Evolutionary conservation across 2,113 vertebrate genomes (phyloP), one percentile per base, ranked within the genome.

Genomic region (Lynx canadensis): DNA sequence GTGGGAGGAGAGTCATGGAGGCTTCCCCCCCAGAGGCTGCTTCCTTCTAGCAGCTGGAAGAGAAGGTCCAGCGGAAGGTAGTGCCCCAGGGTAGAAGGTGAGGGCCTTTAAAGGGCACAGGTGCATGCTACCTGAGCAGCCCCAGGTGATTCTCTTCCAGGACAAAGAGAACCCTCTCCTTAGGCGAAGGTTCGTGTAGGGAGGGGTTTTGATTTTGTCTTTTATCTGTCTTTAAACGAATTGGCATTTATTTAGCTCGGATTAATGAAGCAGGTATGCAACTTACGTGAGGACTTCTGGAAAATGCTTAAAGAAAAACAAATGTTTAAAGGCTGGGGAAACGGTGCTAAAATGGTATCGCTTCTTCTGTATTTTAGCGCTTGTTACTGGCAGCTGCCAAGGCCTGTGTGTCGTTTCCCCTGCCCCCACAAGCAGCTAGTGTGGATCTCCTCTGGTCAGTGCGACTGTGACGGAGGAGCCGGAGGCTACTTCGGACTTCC

Each of bases 301-400:
- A 36, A 96, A 96, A 91, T 41, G 69, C 41, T 92, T 71, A 60
- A 68, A 71, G 69, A 65, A 97, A 85, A 92, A n/a, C 38, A 86
- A 2, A 5, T 68, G 69, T 78, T 45, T 86, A 48, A 76, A 84
- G 55, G 21, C 21, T 18, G 31, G 82, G 10, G 38, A 1, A 55
- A 55, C 15, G 7, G 3, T 16, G 31, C 57, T 89, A 27, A 79
- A 91, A 65, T 19, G 50, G 68, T 15, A 0, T 0, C 83, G 45
- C 19, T 55, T 78, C 18, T 63, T 57, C 92, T 78, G 36, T 52
- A 21, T 71, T 65, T 76, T 33, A 79, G 71, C 36, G 41, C 60
- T 90, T 63, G 45, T 60, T 90, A 8, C 52, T 52, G 50, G 31
- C 63, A 60, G 31, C 84, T 88, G 4, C 48, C 0, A 3, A 83